Evolutionary conservation across 2,113 vertebrate species (phyloP).

Genomic region (Rousettus leschenaultii): DNA sequence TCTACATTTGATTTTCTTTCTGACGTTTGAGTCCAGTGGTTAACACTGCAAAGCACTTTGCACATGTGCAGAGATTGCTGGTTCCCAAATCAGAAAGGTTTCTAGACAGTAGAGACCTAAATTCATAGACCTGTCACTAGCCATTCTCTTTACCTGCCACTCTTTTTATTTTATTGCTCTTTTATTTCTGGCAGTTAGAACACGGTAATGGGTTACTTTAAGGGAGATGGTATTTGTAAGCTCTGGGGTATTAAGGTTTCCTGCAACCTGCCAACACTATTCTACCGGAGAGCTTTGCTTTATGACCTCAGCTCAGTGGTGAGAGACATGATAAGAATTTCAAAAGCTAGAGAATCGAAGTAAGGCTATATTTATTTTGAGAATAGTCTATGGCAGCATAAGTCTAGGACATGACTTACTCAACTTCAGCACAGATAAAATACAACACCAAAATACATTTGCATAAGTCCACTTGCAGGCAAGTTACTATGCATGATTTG

Average conservation of each 20-base stretch:
- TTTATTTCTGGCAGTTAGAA: conserved; percentile 48
- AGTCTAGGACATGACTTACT: background rate
- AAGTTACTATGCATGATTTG: background rate
- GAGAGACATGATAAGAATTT: conserved; percentile 4
- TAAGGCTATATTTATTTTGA: conserved; percentile 29
- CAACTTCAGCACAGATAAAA: background rate
- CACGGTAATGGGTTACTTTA: conserved; percentile 56
- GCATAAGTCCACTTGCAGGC: background rate
- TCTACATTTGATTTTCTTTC: background rate
- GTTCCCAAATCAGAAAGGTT: conserved; percentile 6
- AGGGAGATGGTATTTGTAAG: conserved; percentile 17
- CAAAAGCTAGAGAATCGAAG: conserved; percentile 10
- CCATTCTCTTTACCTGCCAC: conserved; percentile 40
- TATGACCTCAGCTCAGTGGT: background rate
- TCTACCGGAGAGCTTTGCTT: conserved; percentile 19
- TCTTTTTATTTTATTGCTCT: conserved; percentile 37
- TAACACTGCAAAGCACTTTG: background rate
- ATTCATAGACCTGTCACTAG: background rate
- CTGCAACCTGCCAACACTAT: background rate
- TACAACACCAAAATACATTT: background rate
- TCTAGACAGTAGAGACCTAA: conserved; percentile 50
- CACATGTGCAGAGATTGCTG: background rate
- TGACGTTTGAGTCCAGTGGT: background rate
- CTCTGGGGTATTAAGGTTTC: conserved; percentile 45
- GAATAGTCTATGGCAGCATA: background rate